phyloP scores from a whole-genome alignment of 2,888 invertebrate genomes.

The Caenorhabditis japonica region DNA sequence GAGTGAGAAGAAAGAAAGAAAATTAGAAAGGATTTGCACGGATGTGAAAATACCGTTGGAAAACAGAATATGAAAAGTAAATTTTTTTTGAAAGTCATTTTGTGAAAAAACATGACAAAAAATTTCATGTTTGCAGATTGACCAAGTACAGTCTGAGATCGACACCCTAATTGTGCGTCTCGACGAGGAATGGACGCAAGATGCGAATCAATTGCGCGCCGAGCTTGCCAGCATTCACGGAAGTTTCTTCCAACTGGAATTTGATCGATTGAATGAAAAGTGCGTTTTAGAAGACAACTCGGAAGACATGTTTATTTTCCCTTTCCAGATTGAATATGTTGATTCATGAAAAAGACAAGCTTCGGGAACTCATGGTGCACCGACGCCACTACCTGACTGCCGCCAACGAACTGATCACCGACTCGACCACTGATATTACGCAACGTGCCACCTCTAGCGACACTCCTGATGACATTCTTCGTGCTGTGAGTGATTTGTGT shows the following conservation, averaged over 20 bases:
- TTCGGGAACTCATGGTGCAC: slow-evolving; percentile 59
- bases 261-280: slow-evolving; percentile 73
- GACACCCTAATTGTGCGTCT: slow-evolving; percentile 59
- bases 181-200: slow-evolving; percentile 67
- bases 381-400: slow-evolving; percentile 59
- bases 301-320: neutral
- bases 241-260: slow-evolving; percentile 73
- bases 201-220: slow-evolving; percentile 61
- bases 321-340: slow-evolving; percentile 69
- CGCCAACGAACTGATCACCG: slow-evolving; percentile 60
- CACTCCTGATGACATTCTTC: slow-evolving; percentile 58
- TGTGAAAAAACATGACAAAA: neutral
- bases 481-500: slow-evolving; percentile 42
- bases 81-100: neutral
- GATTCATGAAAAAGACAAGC: slow-evolving; percentile 67
- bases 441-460: slow-evolving; percentile 67
- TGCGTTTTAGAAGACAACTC: slow-evolving; percentile 25
- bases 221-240: slow-evolving; percentile 70
- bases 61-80: slow-evolving; percentile 11
- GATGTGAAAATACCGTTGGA: too few species aligned
- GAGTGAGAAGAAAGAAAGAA: neutral
- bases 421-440: slow-evolving; percentile 58
- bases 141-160: slow-evolving; percentile 64
- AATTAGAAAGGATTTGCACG: too few species aligned
- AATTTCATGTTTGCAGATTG: slow-evolving; percentile 49